phyloP scores from a whole-genome alignment of 2,113 vertebrate species.

The Eurypyga helias region DNA sequence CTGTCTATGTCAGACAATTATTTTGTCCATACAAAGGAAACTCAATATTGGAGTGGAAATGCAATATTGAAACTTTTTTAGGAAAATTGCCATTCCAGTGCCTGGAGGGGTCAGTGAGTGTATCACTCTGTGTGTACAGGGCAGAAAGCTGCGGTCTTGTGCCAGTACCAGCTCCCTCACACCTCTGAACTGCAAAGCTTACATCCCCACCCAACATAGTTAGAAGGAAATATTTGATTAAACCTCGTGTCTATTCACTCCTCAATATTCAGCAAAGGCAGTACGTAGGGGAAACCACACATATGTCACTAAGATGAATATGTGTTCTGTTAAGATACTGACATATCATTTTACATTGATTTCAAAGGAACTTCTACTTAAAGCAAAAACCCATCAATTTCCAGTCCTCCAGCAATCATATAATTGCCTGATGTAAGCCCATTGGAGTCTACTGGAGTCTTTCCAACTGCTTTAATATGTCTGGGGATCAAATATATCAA shows the following conservation, averaged over 20 bases:
- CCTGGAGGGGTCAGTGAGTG: not conserved
- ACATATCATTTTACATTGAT: not conserved
- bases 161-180: not conserved
- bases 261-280: not conserved
- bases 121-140: not conserved
- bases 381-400: conserved; percentile 21
- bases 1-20: not conserved
- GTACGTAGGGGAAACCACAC: not conserved
- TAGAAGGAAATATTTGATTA: not conserved
- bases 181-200: not conserved
- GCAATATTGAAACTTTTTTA: not conserved
- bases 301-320: not conserved
- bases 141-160: fast-evolving
- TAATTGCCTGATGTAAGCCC: not conserved
- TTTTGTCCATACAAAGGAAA: not conserved
- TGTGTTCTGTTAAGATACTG: not conserved
- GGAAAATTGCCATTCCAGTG: not conserved
- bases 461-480: conserved; percentile 23
- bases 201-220: not conserved
- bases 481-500: not conserved
- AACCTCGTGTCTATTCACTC: not conserved
- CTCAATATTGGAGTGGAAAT: not conserved
- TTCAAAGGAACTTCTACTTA: not conserved
- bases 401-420: not conserved
- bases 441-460: conserved; percentile 5